A percentile compares a stretch with the other conserved stretches of the same genome.
phyloP scores from a whole-genome alignment of 2,113 vertebrate genomes.

The Cheirogaleus medius region DNA sequence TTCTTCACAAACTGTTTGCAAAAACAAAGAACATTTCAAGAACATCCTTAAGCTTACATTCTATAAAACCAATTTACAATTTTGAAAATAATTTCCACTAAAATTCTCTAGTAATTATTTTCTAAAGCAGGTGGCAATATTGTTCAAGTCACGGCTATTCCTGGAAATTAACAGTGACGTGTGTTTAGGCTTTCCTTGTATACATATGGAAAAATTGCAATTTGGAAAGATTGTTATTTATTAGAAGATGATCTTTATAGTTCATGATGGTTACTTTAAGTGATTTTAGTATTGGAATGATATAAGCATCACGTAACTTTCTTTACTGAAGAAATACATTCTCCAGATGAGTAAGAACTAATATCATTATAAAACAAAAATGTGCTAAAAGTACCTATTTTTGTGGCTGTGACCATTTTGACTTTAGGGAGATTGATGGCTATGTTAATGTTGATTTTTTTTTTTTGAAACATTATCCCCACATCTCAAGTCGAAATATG shows the following conservation, averaged over 20 bases:
- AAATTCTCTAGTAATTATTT: background rate
- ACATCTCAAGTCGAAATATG: background rate
- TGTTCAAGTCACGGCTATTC: background rate
- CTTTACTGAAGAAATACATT: background rate
- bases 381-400: background rate
- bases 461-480: background rate
- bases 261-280: background rate
- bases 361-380: background rate
- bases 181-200: background rate
- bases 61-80: background rate
- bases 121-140: background rate
- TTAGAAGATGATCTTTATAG: background rate
- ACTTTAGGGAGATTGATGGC: background rate
- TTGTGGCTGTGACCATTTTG: background rate
- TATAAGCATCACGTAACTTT: background rate
- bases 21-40: background rate
- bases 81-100: background rate
- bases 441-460: background rate
- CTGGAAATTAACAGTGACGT: background rate
- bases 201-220: background rate
- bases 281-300: constrained; percentile 1
- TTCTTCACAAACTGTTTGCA: background rate
- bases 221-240: background rate
- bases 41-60: background rate
- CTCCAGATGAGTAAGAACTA: background rate